These are phyloP conservation scores for Idaea straminata DNA, from an alignment of 2,888 invertebrate genomes.

Conservation along the genomic window DNA sequence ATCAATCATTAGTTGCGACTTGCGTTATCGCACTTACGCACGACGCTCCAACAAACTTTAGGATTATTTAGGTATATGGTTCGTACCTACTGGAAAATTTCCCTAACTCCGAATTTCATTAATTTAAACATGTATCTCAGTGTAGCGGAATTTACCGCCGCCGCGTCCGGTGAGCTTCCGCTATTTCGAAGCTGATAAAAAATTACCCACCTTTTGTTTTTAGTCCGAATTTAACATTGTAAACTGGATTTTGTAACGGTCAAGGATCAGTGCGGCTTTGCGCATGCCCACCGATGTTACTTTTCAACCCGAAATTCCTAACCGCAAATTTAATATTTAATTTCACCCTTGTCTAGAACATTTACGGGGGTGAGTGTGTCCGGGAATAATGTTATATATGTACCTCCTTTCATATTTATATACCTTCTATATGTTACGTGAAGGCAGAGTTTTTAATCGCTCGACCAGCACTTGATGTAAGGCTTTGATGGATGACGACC, in stretches of 20 bases:
- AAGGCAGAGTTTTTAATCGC: constrained; percentile 70
- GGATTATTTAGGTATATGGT: constrained; percentile 31
- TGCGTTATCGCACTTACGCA: constrained; percentile 67
- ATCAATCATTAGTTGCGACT: constrained; percentile 75
- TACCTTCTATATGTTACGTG: constrained; percentile 53
- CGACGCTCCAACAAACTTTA: constrained; percentile 58
- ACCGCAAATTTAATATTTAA: constrained; percentile 79
- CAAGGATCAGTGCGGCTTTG: constrained; percentile 50
- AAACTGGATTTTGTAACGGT: constrained; percentile 61
- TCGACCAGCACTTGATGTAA: constrained; percentile 71
- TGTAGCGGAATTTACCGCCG: constrained; percentile 27
- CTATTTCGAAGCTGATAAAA: constrained; percentile 55
- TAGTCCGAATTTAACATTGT: constrained; percentile 58
- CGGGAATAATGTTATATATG: constrained; percentile 63
- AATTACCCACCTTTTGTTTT: constrained; percentile 64
- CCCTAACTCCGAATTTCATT: constrained; percentile 42
- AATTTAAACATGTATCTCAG: constrained; percentile 37
- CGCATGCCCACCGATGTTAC: constrained; percentile 61
- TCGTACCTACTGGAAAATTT: constrained; percentile 48
- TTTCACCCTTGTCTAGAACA: constrained; percentile 78
- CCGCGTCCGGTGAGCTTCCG: constrained; percentile 37
- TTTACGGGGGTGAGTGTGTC: constrained; percentile 64
- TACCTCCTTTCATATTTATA: background rate
- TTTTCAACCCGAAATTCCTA: constrained; percentile 76
- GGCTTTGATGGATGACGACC: constrained; percentile 72